A percentile compares a stretch with the other conserved stretches of the same genome.
phyloP scores from a whole-genome alignment of 2,113 vertebrate species.

The Probosciger aterrimus region DNA sequence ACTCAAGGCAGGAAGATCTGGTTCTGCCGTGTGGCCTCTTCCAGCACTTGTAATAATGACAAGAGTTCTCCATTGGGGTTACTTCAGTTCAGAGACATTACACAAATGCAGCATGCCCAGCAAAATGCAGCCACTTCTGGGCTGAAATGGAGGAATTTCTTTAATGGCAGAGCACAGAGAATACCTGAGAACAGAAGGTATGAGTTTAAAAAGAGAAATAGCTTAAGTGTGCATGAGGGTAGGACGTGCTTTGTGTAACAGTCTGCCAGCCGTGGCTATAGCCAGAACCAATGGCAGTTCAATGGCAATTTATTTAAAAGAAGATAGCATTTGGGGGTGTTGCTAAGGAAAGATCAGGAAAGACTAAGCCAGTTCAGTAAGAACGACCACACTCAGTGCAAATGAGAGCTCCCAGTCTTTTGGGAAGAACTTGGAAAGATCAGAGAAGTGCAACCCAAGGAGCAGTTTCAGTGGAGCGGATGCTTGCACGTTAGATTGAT shows the following conservation, averaged over 20 bases:
- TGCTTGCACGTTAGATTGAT: not conserved
- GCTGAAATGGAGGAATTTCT: not conserved
- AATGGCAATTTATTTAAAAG: not conserved
- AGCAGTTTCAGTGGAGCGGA: not conserved
- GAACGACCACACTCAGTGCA: not conserved
- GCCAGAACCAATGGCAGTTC: not conserved
- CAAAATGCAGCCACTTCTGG: not conserved
- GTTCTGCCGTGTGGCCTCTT: not conserved
- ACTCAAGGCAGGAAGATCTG: not conserved
- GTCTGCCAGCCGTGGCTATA: not conserved
- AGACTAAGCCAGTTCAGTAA: not conserved
- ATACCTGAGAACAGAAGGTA: not conserved
- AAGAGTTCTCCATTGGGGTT: not conserved
- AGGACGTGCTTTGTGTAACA: rapidly evolving
- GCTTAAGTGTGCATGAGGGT: not conserved
- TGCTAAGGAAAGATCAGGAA: not conserved
- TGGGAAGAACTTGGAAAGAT: not conserved
- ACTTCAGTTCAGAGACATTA: conserved; percentile 28
- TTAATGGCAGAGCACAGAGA: not conserved
- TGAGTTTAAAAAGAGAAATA: not conserved
- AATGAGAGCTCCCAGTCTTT: not conserved
- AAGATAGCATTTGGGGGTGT: not conserved
- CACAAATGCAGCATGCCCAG: not conserved
- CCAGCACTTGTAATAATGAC: not conserved
- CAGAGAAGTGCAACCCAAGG: rapidly evolving